Base-by-base conservation (phyloP, 2,113 vertebrate species). In the Machaerirhynchus nigripectus region DNA sequence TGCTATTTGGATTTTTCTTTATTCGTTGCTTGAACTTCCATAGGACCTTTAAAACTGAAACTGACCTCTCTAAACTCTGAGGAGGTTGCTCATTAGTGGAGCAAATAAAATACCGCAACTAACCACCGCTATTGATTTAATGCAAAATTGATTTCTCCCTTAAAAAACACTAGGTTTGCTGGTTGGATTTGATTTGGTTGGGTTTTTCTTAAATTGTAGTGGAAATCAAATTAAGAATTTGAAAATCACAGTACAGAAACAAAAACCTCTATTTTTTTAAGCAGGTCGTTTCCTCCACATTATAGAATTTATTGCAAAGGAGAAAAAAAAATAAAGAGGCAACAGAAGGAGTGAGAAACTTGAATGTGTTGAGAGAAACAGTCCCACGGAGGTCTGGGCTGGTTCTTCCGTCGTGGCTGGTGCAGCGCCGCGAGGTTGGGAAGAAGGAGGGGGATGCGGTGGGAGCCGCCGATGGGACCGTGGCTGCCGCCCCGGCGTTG, bases 291-390 rank as follows among this genome's bases (percentile, higher is more conserved):
- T 52, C 22, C 42, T 28, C 26, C 37, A 14, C 37, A 2, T 9
- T 4, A 16, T 10, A 44, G 17, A 52, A 60, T 15, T 42, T 55
- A 64, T 44, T 7, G 14, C 4, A 11, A 19, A 15, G 26, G 4
- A 35, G 2, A 8, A 5, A 5, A 11, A 31, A 8, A 39, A 15
- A 16, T 2, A 10, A 35, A 31, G 4, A 35, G 1, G 16, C 19
- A 39, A 37, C 3, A 52, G n/a, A 47, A 9, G 3, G 30, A 39
- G 9, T 11, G n/a, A 84, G 49, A 57, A 76, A 47, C 2, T 27
- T 33, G 15, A 26, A 68, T 52, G 15, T 26, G 16, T 15, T 44
- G 47, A 5, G 53, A 31, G 22, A 37, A 83, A 14, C 1, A 17
- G 21, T 11, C 44, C 18, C 19, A 6, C 4, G 4, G n/a, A 31